phyloP scores from a whole-genome alignment of 2,797 vertebrate species.

The Hippopotamyrus pictus region DNA sequence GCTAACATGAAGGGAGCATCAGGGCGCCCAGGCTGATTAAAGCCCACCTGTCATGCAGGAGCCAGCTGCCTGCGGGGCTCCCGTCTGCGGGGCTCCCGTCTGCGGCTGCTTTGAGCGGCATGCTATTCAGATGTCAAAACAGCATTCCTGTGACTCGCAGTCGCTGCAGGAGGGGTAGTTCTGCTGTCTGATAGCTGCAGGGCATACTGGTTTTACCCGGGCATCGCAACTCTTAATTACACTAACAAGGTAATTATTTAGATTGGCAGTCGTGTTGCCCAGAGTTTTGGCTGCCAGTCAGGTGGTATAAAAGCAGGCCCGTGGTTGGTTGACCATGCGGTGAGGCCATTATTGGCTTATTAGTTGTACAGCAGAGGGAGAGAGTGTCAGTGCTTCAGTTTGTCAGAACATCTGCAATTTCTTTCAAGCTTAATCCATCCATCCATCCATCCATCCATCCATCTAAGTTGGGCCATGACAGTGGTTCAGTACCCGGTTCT shows the following conservation, averaged over 20 bases:
- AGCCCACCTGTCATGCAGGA: background rate
- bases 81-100: background rate
- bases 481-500: conserved; percentile 46
- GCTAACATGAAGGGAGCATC: background rate
- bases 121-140: background rate
- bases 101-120: background rate
- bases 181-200: background rate
- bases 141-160: background rate
- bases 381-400: background rate
- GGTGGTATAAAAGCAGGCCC: background rate
- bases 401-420: background rate
- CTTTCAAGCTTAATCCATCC: background rate
- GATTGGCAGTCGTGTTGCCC: background rate
- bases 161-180: background rate
- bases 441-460: background rate
- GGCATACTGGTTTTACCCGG: background rate
- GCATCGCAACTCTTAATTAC: background rate
- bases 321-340: background rate
- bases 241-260: background rate
- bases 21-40: background rate
- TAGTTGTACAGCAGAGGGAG: background rate
- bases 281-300: background rate
- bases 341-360: background rate
- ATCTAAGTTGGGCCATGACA: background rate
- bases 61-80: background rate